Conservation (phyloP, 2,113 vertebrate species). For the Dendropsophus ebraccatus region DNA sequence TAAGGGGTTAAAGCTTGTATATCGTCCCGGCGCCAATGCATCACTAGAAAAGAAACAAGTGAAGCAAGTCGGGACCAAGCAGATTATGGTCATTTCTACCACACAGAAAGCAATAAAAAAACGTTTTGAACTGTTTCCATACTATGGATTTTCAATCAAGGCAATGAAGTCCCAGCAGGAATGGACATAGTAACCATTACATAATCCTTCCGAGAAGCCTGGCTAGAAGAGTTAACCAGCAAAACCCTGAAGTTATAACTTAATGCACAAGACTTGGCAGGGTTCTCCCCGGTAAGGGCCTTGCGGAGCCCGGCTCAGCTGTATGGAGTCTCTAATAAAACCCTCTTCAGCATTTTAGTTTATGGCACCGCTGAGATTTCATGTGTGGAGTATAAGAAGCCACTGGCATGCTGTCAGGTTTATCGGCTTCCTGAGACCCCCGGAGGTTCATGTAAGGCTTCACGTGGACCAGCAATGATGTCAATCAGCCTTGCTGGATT, state of each 20-base stretch:
- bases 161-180: constrained; percentile 31
- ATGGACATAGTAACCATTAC: constrained; percentile 51
- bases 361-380: constrained; percentile 72
- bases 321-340: constrained; percentile 75
- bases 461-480: constrained; percentile 11
- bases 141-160: constrained; percentile 55
- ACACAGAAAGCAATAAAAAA: not conserved
- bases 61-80: not conserved
- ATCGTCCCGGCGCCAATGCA: no score
- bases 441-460: constrained; percentile 69
- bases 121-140: constrained; percentile 9
- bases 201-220: constrained; percentile 55
- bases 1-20: no score
- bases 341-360: constrained; percentile 74
- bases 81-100: not conserved
- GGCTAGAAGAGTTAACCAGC: constrained; percentile 55
- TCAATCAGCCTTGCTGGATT: constrained; percentile 12
- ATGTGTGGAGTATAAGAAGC: constrained; percentile 62
- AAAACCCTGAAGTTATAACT: constrained; percentile 63
- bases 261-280: constrained; percentile 68
- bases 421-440: constrained; percentile 70
- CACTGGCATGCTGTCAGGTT: constrained; percentile 71
- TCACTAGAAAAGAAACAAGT: no score
- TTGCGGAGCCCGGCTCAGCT: constrained; percentile 78
- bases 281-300: constrained; percentile 69